phyloP scores from a whole-genome alignment of 2,888 invertebrate genomes.

The Acleris laterana region DNA sequence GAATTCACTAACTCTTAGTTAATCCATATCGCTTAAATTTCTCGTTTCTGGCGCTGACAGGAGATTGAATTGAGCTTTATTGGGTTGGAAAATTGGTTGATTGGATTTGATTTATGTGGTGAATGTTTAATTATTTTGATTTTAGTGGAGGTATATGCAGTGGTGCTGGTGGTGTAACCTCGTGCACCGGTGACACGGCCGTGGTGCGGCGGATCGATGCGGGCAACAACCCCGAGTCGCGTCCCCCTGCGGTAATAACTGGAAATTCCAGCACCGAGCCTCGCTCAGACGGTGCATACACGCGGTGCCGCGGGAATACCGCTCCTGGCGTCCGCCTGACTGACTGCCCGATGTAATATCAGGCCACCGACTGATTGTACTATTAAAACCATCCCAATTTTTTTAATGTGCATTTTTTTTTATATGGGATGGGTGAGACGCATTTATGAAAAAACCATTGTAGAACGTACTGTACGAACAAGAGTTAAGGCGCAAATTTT shows the following conservation, averaged over 20 bases:
- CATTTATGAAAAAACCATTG: too few relatives aligned
- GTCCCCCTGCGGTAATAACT: constrained; percentile 75
- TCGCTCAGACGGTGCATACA: constrained; percentile 57
- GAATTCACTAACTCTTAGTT: constrained; percentile 46
- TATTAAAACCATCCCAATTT: too few relatives aligned
- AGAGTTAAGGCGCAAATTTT: too few relatives aligned
- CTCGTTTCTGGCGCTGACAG: constrained; percentile 15
- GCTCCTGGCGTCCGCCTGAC: constrained; percentile 65
- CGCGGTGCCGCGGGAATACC: constrained; percentile 68
- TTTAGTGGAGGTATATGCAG: constrained; percentile 49
- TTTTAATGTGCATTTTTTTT: too few relatives aligned
- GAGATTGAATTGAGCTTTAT: constrained; percentile 9
- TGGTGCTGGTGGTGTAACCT: constrained; percentile 67
- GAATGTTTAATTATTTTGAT: neutral
- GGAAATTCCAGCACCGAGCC: constrained; percentile 77
- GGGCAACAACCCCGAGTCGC: constrained; percentile 77
- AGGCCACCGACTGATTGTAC: constrained; percentile 1
- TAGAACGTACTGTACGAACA: too few relatives aligned
- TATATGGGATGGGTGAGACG: too few relatives aligned
- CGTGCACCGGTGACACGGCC: constrained; percentile 69
- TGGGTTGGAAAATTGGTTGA: neutral
- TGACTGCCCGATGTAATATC: constrained; percentile 52
- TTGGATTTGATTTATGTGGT: neutral
- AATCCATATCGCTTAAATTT: constrained; percentile 41
- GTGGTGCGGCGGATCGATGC: constrained; percentile 75